These are phyloP conservation scores for Dicrostonyx torquatus DNA, from an alignment of 2,797 vertebrate species.

Conservation along the genomic window DNA sequence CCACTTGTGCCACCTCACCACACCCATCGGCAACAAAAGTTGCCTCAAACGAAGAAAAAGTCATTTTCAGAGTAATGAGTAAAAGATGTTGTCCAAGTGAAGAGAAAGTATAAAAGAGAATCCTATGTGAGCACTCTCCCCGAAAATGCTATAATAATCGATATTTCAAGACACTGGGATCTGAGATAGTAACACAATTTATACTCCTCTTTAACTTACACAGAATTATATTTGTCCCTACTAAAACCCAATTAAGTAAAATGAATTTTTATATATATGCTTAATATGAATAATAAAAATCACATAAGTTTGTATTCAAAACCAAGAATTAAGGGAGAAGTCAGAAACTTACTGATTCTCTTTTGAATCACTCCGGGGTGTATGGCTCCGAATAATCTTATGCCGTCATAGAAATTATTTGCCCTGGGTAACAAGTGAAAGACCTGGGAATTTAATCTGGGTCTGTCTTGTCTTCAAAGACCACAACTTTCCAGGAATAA, in stretches of 20 bases:
- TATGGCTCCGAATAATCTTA: not conserved
- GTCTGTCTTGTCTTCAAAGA: constrained; percentile 14
- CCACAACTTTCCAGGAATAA: not conserved
- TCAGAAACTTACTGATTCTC: not conserved
- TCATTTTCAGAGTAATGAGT: not conserved
- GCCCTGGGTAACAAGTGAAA: not conserved
- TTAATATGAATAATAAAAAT: not conserved
- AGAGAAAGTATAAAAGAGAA: not conserved
- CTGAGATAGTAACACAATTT: not conserved
- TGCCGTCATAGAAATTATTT: not conserved
- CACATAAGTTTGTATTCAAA: not conserved
- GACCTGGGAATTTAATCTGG: not conserved
- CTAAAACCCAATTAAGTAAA: not conserved
- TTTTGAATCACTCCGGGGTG: not conserved
- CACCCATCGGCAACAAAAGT: not conserved
- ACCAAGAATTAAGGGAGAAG: not conserved
- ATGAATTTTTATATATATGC: not conserved
- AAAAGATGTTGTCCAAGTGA: not conserved
- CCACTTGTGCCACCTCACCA: not conserved
- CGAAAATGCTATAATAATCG: not conserved
- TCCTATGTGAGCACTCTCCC: not conserved
- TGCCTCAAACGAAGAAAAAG: not conserved
- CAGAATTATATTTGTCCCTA: not conserved
- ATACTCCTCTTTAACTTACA: not conserved
- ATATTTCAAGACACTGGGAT: not conserved